These are phyloP conservation scores for Bergia sp. DNA, from an alignment of 92 coral and sea anemone genomes.

Conservation along the genomic window DNA sequence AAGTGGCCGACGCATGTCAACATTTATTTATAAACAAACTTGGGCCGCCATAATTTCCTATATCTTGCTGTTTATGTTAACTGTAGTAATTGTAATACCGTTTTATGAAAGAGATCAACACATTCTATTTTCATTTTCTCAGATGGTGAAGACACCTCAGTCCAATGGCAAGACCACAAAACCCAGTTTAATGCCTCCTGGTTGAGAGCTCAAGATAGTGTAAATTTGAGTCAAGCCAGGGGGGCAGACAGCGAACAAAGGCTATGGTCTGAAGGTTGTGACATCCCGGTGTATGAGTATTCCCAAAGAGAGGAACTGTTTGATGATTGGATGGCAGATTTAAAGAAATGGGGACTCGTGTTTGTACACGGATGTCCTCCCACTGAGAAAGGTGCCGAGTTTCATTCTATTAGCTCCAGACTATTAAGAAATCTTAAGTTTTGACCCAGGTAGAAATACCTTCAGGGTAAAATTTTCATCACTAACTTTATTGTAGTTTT, in stretches of 20 bases:
- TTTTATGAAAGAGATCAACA: too few species aligned
- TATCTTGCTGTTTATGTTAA: too few species aligned
- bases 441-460: too few species aligned
- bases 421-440: too few species aligned
- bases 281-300: slow-evolving; percentile 33
- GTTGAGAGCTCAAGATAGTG: slow-evolving; percentile 44
- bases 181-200: slow-evolving; percentile 40
- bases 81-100: too few species aligned
- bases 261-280: slow-evolving; percentile 20
- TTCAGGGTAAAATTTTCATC: too few species aligned
- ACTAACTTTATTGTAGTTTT: too few species aligned
- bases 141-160: slow-evolving; percentile 24
- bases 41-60: too few species aligned
- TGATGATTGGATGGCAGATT: slow-evolving; percentile 42
- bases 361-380: slow-evolving; percentile 43
- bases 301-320: slow-evolving; percentile 34
- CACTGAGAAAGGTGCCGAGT: slow-evolving; percentile 27
- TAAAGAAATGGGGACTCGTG: slow-evolving; percentile 41
- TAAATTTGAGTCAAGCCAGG: slow-evolving; percentile 26
- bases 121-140: neutral
- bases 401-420: neutral
- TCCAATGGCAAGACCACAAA: slow-evolving; percentile 42
- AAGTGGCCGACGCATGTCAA: too few species aligned
- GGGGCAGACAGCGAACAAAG: slow-evolving; percentile 16
- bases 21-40: too few species aligned